Base-by-base conservation (phyloP, 2,797 vertebrate genomes). In the Paedocypris micromegethes region DNA sequence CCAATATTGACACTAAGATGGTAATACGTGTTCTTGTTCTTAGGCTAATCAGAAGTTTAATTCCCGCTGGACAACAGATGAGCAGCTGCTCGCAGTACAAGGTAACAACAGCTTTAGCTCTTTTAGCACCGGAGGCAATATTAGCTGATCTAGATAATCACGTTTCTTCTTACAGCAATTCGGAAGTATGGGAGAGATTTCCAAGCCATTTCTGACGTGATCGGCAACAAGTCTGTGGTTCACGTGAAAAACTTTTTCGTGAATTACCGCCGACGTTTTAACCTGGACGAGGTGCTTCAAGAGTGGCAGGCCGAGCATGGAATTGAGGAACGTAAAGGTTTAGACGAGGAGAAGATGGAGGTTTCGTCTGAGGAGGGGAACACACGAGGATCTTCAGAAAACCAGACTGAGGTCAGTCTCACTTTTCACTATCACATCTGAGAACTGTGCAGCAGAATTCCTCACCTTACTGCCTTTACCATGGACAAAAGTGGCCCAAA, bases 211-310 rank as follows among this genome's bases (percentile, higher is more conserved):
- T 96, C 97, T 63, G 97, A 99, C 83, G 96, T 99, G 87, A 98
- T 99, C 81, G 95, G 97, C 64, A 99, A 98, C 91, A 99, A 99
- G 91, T 98, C 96, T 76, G 90, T 98, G 83, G 94, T 94, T 71
- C 96, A 98, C 91, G 96, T 99, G 85, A 98, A 97, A 91, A 99
- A 99, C 90, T 99, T 99, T 89, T 99, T 98, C 77, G 95, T 98
- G 83, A 98, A 98, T 90, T 99, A 98, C 89, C 94, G 96, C 74
- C 93, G 97, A 70, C 92, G 97, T 64, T 99, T 99, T 89, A 99
- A 98, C 91, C 91, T 99, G 91, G 97, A 99, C 84, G 97, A 99
- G 88, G 97, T 99, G 83, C 92, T 99, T 83, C 95, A 97, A 89
- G 97, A 99, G 88, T 99, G 97, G 97, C 95, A 97, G 90, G 96